Base-by-base conservation (phyloP, 2,888 invertebrate genomes). In the Dromius quadrimaculatus region DNA sequence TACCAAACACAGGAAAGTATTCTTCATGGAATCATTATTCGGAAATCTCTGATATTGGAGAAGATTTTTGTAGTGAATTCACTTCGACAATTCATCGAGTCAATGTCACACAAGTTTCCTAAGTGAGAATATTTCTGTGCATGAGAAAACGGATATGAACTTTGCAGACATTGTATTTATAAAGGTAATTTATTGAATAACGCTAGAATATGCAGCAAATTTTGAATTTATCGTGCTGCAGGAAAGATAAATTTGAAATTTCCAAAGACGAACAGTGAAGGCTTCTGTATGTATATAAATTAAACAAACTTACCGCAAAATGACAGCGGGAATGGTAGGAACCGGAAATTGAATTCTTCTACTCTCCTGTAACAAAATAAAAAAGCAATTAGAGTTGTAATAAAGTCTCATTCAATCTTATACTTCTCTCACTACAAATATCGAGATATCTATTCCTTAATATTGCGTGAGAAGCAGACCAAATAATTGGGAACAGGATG, bases 121-220 rank as follows among this genome's bases (percentile, higher is more conserved):
- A 6, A 38, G 62, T 22, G 23, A 62, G 45, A 63, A 38, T 63
- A 43, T 63, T 63, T 63, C 41, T 59, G 63, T 45, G 22, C 38
- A 15, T 45, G n/a, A 54, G 43, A 19, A 45, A 45, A 41, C 45
- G 32, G 45, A 63, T 43, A 45, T 43, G 23, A 63, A 63, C 63
- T 63, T 63, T 59, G 32, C 22, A 63, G n/a, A n/a, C 45, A 63
- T 63, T 45, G 43, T 45, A 63, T 41, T 63, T 32, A 23, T 19
- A 63, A 63, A 41, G 43, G 13, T 43, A 45, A 63, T 63, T 63
- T 63, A 63, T 63, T 43, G 23, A 13, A 43, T 15, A 22, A 43
- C 6, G 15, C n/a, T 63, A 43, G 34, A 57, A 38, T 38, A 38
- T 38, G 13, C 38, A 38, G 38, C 28, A 6, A 28, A 11, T 28